Conservation (phyloP, 2,797 vertebrate genomes). For the Gymnoscopelus braueri region DNA sequence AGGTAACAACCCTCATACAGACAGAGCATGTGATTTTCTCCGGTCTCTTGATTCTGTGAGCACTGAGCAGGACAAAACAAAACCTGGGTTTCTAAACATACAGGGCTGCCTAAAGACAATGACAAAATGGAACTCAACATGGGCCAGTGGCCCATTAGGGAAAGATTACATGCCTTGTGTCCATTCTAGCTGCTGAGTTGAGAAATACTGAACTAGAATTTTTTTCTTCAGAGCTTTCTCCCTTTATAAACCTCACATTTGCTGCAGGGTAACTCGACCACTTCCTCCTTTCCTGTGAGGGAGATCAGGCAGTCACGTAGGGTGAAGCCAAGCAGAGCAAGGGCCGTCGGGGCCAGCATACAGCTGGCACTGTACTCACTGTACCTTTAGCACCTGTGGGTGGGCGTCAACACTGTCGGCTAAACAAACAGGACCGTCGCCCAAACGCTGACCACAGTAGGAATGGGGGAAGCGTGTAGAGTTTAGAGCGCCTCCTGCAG, state of each 20-base stretch:
- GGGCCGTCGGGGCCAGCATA: slow-evolving; percentile 65
- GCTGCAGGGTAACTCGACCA: slow-evolving; percentile 77
- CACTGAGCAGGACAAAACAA: neutral
- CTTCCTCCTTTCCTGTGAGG: slow-evolving; percentile 75
- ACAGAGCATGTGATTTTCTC: too few species aligned
- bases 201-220: slow-evolving; percentile 56
- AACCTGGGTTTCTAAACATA: neutral
- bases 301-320: slow-evolving; percentile 71
- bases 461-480: neutral
- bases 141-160: neutral
- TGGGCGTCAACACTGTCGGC: slow-evolving; percentile 72
- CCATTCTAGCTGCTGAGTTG: slow-evolving; percentile 45
- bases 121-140: slow-evolving; percentile 33
- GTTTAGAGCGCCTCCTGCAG: slow-evolving; percentile 54
- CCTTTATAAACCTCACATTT: slow-evolving; percentile 78
- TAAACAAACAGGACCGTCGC: slow-evolving; percentile 68
- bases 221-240: slow-evolving; percentile 59
- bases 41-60: neutral
- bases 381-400: slow-evolving; percentile 77
- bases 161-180: slow-evolving; percentile 17
- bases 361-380: slow-evolving; percentile 67
- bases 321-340: slow-evolving; percentile 61
- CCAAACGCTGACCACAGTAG: slow-evolving; percentile 54
- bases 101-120: slow-evolving; percentile 25
- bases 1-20: too few species aligned